These are phyloP conservation scores for Poeciliopsis turrubarensis DNA, from an alignment of 2,113 vertebrate genomes.

Conservation along the genomic window DNA sequence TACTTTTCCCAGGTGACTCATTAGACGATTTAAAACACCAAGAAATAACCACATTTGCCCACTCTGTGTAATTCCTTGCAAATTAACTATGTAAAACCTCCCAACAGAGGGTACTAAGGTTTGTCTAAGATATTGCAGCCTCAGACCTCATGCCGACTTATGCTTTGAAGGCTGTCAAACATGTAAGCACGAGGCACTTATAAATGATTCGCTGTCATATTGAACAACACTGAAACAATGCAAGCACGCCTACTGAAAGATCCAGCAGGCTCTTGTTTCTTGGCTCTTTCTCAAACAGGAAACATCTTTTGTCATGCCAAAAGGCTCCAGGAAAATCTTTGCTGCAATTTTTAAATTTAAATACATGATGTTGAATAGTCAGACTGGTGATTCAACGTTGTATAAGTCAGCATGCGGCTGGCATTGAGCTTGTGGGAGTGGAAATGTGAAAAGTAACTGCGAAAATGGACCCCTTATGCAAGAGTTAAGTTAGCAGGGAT, in stretches of 20 bases:
- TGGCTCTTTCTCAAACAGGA: conserved; percentile 34
- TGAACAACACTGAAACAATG: conserved; percentile 28
- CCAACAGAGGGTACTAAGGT: background rate
- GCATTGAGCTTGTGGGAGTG: conserved; percentile 3
- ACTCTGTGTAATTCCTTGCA: background rate
- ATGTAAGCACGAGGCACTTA: conserved; percentile 36
- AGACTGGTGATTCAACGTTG: background rate
- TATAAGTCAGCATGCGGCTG: background rate
- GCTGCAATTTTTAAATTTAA: conserved; percentile 9
- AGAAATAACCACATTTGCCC: background rate
- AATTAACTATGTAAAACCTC: background rate
- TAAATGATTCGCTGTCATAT: conserved; percentile 46
- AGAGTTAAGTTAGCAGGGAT: conserved; percentile 11
- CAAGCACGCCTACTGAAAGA: conserved; percentile 6
- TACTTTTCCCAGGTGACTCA: conserved; percentile 6
- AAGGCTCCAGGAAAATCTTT: conserved; percentile 16
- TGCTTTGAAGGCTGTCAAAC: conserved; percentile 44
- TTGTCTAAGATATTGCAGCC: conserved; percentile 24
- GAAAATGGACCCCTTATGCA: conserved; percentile 7
- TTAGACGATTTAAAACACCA: conserved; percentile 23
- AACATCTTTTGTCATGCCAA: conserved; percentile 56
- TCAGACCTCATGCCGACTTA: conserved; percentile 26
- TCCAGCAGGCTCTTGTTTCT: conserved; percentile 22
- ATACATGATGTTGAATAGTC: background rate
- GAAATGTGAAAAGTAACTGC: background rate